These are phyloP conservation scores for Euura lappo DNA, from an alignment of 1,140 invertebrate species.

Conservation along the genomic window DNA sequence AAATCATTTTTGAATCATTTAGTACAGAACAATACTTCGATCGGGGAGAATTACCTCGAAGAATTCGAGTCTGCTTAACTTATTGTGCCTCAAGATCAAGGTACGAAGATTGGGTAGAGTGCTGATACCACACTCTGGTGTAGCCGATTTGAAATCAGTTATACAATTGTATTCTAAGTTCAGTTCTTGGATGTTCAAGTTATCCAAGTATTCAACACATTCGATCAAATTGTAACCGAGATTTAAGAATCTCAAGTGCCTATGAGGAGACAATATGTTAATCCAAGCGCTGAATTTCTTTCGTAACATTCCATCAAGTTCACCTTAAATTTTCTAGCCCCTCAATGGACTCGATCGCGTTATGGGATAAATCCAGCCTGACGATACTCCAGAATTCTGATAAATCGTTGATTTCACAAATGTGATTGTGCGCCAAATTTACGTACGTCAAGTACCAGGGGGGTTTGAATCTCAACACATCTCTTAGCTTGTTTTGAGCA, in stretches of 20 bases:
- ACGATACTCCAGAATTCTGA: constrained; percentile 46
- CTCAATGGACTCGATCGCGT: constrained; percentile 38
- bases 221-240: constrained; percentile 44
- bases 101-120: constrained; percentile 30
- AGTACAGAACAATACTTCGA: background rate
- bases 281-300: background rate
- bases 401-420: constrained; percentile 35
- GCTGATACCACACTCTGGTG: constrained; percentile 21
- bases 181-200: constrained; percentile 39
- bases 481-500: constrained; percentile 34
- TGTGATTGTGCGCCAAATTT: constrained; percentile 40
- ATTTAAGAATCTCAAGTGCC: constrained; percentile 41
- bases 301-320: too few species aligned
- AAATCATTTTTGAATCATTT: background rate
- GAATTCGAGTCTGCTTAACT: constrained; percentile 36
- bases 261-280: constrained; percentile 23
- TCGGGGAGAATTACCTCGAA: constrained; percentile 28
- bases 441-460: constrained; percentile 44
- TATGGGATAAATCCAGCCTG: constrained; percentile 43
- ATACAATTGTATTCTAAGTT: constrained; percentile 46
- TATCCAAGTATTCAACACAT: constrained; percentile 39
- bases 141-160: constrained; percentile 30
- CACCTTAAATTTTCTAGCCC: constrained; percentile 44
- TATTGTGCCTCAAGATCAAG: constrained; percentile 38
- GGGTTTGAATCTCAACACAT: constrained; percentile 31